A percentile compares a stretch with the other conserved stretches of the same genome.
These are phyloP conservation scores for Drosophila bipectinata DNA, from an alignment of 1,140 invertebrate genomes.

Conservation along the genomic window DNA sequence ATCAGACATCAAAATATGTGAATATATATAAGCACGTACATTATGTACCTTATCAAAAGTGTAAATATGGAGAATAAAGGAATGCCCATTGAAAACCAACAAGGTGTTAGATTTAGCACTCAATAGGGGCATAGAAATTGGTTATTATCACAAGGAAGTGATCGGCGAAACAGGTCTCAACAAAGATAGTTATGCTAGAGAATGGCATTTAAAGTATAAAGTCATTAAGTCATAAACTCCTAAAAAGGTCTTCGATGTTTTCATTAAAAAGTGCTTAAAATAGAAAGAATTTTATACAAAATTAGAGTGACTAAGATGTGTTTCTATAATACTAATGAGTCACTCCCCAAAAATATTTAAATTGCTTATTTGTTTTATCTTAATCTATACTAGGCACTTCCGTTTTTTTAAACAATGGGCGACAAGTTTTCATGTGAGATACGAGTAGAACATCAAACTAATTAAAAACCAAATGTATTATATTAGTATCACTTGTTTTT, in stretches of 20 bases:
- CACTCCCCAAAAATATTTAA: neutral
- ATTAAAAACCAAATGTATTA: slow-evolving; percentile 52
- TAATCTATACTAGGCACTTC: slow-evolving; percentile 46
- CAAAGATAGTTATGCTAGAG: neutral
- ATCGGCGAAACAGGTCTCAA: neutral
- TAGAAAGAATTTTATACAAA: neutral
- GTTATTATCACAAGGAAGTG: neutral
- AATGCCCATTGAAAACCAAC: slow-evolving; percentile 3
- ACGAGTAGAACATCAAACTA: slow-evolving; percentile 49
- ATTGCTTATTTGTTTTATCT: neutral
- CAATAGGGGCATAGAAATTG: neutral
- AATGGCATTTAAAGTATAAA: neutral
- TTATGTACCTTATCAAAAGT: slow-evolving; percentile 37
- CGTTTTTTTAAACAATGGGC: slow-evolving; percentile 60
- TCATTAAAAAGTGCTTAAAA: neutral
- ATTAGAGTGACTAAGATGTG: slow-evolving; percentile 3
- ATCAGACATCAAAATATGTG: slow-evolving; percentile 5
- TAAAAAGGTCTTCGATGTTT: neutral
- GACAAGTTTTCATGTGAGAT: slow-evolving; percentile 32
- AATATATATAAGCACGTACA: slow-evolving; percentile 12
- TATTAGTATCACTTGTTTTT: neutral
- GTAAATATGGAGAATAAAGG: slow-evolving; percentile 24
- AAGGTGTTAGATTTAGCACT: neutral
- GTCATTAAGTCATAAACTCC: slow-evolving; percentile 1
- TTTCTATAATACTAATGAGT: neutral